Evolutionary conservation across 2,797 vertebrate genomes (phyloP), one percentile per base, ranked within the genome.

Genomic region (Bradypodion ventrale): DNA sequence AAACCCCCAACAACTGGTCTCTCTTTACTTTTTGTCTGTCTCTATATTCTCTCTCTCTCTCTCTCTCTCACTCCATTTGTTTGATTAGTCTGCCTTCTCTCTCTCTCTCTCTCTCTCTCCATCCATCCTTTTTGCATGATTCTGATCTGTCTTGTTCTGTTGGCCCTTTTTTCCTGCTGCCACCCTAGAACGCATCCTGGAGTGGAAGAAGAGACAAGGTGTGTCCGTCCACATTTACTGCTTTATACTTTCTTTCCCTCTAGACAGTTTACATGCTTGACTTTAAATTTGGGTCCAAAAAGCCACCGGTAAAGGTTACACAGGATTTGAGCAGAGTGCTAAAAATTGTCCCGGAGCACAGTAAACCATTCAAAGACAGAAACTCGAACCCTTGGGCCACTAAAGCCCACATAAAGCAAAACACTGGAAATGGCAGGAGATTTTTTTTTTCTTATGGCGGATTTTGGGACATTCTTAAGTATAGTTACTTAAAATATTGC

Each of bases 121-220:
- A 85, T 90, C 93, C 91, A 92, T 90, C 85, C 91, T 88, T 92
- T 96, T 94, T 96, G 96, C 97, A 96, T 96, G 96, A 92, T 70
- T 91, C 91, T 95, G 93, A 93, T 96, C 78, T 95, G 90, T 97
- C 96, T 96, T 97, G 96, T 95, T 97, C 84, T 98, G 96, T n/a
- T 32, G 97, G 92, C 94, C 68, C 96, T 96, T 35, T 97, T n/a
- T n/a, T n/a, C 97, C 97, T 96, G 97, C 97, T 97, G 97, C 97
- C 95, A 93, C 95, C 96, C 97, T 97, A 99, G 98, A 96, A 96
- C 97, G 96, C 96, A 96, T 95, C 90, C 97, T 96, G 98, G 97
- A 95, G 97, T 98, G 96, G 97, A 98, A 96, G 97, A 98, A 96
- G 96, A 97, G 87, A 94, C 97, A 97, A 99, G 98, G 98, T 99